Base-by-base conservation (phyloP, 2,888 invertebrate species). In the Drosophila subsilvestris region DNA sequence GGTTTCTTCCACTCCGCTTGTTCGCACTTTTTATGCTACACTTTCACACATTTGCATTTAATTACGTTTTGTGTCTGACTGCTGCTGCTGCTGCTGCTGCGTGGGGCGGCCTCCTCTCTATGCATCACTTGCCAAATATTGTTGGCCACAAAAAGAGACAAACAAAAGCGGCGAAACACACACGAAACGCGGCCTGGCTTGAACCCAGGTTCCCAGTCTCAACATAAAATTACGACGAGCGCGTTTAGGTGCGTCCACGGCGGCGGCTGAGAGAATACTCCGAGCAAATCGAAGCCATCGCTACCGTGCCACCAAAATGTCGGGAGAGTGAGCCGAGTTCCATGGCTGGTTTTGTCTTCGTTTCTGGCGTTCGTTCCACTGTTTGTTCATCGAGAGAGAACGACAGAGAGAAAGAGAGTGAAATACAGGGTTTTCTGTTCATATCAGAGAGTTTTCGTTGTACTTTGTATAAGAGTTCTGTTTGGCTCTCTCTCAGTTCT, bases 31-130 rank as follows among this genome's bases (percentile, higher is more conserved):
- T 63, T 17, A 58, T 72, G 63, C 69, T 67, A 80, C 79, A 85
- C 87, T 85, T 85, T 85, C 87, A 82, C 83, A 82, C 87, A 85
- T 79, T 85, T 85, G 71, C 83, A 85, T 85, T 85, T 58, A 86
- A 78, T 84, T 76, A 79, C 78, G 66, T 69, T 76, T 60, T 55
- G 65, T 66, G 73, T 71, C 61, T 75, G 75, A 76, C 63, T 76
- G 78, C 73, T 72, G 57, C 63, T 76, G 78, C 72, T 72, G 57
- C 43, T 37, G 54, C 49, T 55, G 60, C 32, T 32, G 63, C n/a
- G n/a, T n/a, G 61, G 45, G 50, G 74, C 69, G 37, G 37, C 2
- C 37, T 37, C 2, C 37, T 37, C 75, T 69, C 71, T 74, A 77
- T 78, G 80, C 80, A 75, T 80, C 85, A 74, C 74, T 80, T 83